phyloP scores from a whole-genome alignment of 2,888 invertebrate species.

The Heteropelma amictum region DNA sequence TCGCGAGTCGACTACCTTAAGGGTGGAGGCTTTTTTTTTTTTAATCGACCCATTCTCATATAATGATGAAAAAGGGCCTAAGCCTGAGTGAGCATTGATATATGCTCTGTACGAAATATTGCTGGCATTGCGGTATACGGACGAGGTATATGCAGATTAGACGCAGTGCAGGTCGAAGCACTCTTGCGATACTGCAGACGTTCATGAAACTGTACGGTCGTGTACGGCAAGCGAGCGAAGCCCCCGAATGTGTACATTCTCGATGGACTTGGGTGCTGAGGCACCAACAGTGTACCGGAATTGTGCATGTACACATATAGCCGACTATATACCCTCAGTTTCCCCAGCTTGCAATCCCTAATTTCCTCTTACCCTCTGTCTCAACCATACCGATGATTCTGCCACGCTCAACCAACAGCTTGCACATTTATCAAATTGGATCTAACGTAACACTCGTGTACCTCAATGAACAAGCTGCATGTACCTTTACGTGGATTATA shows the following conservation, averaged over 20 bases:
- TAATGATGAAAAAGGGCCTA: too few relatives aligned
- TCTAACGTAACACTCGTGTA: not conserved
- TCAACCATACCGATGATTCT: not conserved
- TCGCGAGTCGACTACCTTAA: too few relatives aligned
- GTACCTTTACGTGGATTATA: not conserved
- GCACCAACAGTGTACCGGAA: not conserved
- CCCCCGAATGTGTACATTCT: not conserved
- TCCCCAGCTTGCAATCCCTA: not conserved
- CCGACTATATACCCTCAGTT: constrained; percentile 5
- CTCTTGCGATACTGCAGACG: constrained; percentile 50
- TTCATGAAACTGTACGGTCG: constrained; percentile 16
- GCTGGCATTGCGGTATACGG: constrained; percentile 30
- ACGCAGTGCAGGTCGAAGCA: constrained; percentile 50
- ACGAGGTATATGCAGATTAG: constrained; percentile 47
- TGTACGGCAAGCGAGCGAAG: constrained; percentile 14
- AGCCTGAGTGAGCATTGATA: too few relatives aligned
- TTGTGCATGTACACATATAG: not conserved
- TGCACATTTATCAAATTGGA: constrained; percentile 26
- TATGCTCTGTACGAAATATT: not conserved
- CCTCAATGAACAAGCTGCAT: not conserved
- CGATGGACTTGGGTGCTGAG: not conserved
- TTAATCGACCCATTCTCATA: too few relatives aligned
- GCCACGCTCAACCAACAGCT: constrained; percentile 33
- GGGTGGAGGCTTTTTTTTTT: too few relatives aligned
- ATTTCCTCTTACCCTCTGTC: constrained; percentile 19